Base-by-base conservation (phyloP, 2,113 vertebrate species). In the Terrapene triunguis region DNA sequence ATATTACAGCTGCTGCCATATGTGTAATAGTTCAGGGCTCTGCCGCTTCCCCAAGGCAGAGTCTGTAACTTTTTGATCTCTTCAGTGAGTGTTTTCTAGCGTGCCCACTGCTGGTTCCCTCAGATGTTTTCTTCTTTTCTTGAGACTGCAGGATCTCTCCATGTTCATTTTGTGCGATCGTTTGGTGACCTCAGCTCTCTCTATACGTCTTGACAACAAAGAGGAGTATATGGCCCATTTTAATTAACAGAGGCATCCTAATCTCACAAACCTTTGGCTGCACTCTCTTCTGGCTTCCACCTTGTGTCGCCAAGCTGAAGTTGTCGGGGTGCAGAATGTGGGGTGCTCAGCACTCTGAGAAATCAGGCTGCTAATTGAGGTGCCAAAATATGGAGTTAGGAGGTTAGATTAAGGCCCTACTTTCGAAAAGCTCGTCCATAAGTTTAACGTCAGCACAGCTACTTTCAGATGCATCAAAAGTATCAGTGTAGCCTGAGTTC, bases 1-100 rank as follows among this genome's bases (percentile, higher is more conserved):
- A 44, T 90, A 82, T 85, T 53, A 76, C 57, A 0, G 94, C 94
- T 81, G 92, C 92, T 92, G 78, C 92, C 96, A 59, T 22, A 13
- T 38, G 35, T 13, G 51, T 27, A 72, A 53, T 29, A 50, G 16
- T 42, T 59, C 47, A 62, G 69, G 24, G 65, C 69, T 55, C 38
- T 32, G 53, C 72, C 24, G 32, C 29, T 62, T 69, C 48, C 95
- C 85, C 88, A 93, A 80, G 57, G 0, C 19, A 24, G 59, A 2
- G 0, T 42, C 2, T 6, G 16, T 7, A 5, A 82, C 82, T 76
- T 59, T 89, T 85, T 80, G 22, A 74, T 95, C 88, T 85, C 22
- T 54, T 86, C 76, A 1, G 10, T 13, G 8, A 81, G 80, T 44
- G 44, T 90, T 91, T 3, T 11, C 0, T 9, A 81, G 42, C 0